Evolutionary conservation across 2,888 invertebrate species (phyloP).

Genomic region (Meloe dianella): DNA sequence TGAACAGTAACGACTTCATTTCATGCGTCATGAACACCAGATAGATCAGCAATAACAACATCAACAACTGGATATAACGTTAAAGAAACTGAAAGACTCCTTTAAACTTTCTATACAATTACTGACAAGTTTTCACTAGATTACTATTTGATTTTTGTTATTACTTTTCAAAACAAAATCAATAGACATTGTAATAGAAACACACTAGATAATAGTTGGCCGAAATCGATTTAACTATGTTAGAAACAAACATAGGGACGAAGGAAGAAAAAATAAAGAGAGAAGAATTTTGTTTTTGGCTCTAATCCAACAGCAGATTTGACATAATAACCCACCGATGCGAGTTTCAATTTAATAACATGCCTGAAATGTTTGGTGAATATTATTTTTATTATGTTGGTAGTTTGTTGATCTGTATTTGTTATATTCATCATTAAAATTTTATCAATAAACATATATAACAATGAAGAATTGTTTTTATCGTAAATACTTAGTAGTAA

Average conservation of each 20-base stretch:
- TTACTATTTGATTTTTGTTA: neutral
- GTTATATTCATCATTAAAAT: neutral
- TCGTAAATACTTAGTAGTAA: too few relatives aligned
- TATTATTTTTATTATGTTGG: constrained; percentile 4
- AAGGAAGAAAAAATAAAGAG: constrained; percentile 17
- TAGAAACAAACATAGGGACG: neutral
- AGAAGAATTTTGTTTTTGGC: too few relatives aligned
- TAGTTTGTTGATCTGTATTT: constrained; percentile 5
- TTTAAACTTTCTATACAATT: neutral
- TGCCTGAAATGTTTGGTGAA: neutral
- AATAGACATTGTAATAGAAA: too few relatives aligned
- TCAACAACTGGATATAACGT: neutral
- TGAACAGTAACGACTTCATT: constrained; percentile 5
- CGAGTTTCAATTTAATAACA: constrained; percentile 7
- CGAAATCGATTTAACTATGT: neutral
- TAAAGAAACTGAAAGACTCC: neutral
- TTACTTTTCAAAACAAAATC: too few relatives aligned
- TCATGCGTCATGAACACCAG: constrained; percentile 15
- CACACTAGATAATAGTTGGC: neutral
- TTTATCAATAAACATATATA: neutral
- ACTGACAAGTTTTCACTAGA: neutral
- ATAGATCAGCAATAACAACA: neutral
- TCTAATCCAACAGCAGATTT: constrained; percentile 21
- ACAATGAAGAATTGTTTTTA: neutral
- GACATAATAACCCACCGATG: constrained; percentile 30